A percentile compares a stretch with the other conserved stretches of the same genome.
phyloP scores from a whole-genome alignment of 2,113 vertebrate species.

The Brevimyrus niger region DNA sequence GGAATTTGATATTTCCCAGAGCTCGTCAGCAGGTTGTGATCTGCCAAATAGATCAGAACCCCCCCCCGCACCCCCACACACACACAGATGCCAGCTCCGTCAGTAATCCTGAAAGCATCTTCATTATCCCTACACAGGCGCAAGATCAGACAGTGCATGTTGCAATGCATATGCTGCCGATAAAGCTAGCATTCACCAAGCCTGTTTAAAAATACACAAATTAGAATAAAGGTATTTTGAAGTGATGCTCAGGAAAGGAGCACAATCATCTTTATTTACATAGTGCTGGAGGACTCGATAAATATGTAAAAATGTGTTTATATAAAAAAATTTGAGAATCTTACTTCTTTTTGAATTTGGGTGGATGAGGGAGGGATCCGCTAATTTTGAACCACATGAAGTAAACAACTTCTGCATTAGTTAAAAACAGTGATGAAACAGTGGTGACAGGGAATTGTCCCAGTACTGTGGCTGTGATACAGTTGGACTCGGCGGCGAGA shows the following conservation, averaged over 20 bases:
- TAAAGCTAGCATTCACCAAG: background rate
- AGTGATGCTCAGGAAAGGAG: background rate
- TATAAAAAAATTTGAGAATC: background rate
- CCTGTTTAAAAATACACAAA: background rate
- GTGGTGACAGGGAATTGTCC: background rate
- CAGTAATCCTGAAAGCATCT: background rate
- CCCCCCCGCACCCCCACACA: background rate
- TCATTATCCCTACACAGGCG: background rate
- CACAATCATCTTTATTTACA: background rate
- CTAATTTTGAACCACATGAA: background rate
- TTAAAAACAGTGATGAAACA: background rate
- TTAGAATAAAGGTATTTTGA: slow-evolving; percentile 3
- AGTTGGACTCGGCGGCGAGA: background rate
- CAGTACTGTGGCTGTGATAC: background rate
- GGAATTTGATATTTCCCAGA: slow-evolving; percentile 13
- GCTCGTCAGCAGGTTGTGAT: slow-evolving; percentile 1
- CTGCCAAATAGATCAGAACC: background rate
- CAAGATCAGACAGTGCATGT: background rate
- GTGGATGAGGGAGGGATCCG: background rate
- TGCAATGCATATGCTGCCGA: background rate
- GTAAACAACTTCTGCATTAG: background rate
- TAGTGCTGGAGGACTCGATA: background rate
- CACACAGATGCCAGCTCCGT: background rate
- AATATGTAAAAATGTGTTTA: background rate
- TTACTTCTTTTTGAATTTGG: background rate